These are phyloP conservation scores for Andrena fulva DNA, from an alignment of 2,888 invertebrate species.

Conservation along the genomic window DNA sequence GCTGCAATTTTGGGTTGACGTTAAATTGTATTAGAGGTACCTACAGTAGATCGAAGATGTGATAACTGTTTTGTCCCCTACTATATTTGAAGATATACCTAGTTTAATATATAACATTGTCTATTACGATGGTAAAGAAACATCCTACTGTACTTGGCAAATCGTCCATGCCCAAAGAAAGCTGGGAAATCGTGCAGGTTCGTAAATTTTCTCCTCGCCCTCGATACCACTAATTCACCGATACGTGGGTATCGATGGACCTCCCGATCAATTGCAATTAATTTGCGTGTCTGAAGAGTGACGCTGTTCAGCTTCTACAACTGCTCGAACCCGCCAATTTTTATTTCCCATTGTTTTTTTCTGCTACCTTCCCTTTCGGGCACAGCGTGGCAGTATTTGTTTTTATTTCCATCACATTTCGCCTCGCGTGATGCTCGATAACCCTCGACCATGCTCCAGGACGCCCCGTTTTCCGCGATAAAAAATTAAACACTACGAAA, in stretches of 20 bases:
- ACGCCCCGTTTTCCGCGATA: conserved; percentile 5
- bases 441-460: conserved; percentile 33
- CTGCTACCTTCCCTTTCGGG: conserved; percentile 10
- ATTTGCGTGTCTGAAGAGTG: conserved; percentile 36
- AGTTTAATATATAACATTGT: too few species aligned
- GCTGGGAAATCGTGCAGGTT: neutral
- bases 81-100: too few species aligned
- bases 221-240: neutral
- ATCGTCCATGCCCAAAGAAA: neutral
- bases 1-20: too few species aligned
- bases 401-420: conserved; percentile 47
- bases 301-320: conserved; percentile 29
- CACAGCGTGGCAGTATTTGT: conserved; percentile 20
- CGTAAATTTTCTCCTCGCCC: neutral
- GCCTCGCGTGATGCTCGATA: conserved; percentile 27
- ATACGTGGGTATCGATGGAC: conserved; percentile 16
- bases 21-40: too few species aligned
- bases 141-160: too few species aligned
- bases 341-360: conserved; percentile 21
- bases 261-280: conserved; percentile 48
- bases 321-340: neutral
- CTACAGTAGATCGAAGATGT: too few species aligned
- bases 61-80: too few species aligned
- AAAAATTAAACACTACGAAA: conserved; percentile 33
- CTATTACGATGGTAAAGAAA: too few species aligned